Percentiles rank a stretch among this genome's conserved stretches.
Evolutionary conservation across 2,888 invertebrate genomes (phyloP).

Genomic region (Andrena haemorrhoa): DNA sequence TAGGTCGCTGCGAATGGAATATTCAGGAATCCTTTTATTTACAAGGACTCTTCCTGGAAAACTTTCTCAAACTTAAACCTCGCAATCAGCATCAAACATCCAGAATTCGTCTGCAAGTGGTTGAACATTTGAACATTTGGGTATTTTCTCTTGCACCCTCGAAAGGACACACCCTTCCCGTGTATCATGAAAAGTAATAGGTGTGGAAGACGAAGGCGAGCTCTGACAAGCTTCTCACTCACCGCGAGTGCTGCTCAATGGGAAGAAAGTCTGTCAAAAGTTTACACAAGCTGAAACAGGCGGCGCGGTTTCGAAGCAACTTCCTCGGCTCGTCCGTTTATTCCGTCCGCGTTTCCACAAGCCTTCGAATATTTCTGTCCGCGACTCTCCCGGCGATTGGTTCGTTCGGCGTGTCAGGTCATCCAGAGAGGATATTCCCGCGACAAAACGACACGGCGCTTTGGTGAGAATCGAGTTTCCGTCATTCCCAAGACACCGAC

Average conservation of each 20-base stretch:
- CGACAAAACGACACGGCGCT: background rate
- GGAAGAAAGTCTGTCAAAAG: constrained; percentile 35
- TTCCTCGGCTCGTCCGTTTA: constrained; percentile 31
- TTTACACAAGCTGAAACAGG: constrained; percentile 12
- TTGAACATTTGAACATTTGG: no score
- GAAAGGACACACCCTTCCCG: background rate
- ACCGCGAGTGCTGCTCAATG: background rate
- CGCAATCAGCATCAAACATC: no score
- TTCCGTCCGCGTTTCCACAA: background rate
- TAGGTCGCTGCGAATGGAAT: background rate
- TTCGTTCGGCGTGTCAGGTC: background rate
- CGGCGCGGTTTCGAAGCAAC: constrained; percentile 17
- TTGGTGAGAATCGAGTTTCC: constrained; percentile 9
- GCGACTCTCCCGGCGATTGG: constrained; percentile 22
- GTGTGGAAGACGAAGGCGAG: constrained; percentile 7
- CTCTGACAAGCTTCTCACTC: background rate
- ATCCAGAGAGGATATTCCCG: background rate
- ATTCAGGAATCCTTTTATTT: background rate
- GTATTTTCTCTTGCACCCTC: background rate
- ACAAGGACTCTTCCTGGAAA: no score
- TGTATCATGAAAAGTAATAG: constrained; percentile 21
- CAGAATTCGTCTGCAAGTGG: no score
- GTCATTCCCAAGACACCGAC: background rate
- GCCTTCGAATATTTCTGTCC: constrained; percentile 26
- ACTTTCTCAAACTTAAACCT: no score